Percentiles rank a stretch among this genome's conserved stretches.
These are phyloP conservation scores for Gastrophryne carolinensis DNA, from an alignment of 2,797 vertebrate genomes.

Conservation along the genomic window DNA sequence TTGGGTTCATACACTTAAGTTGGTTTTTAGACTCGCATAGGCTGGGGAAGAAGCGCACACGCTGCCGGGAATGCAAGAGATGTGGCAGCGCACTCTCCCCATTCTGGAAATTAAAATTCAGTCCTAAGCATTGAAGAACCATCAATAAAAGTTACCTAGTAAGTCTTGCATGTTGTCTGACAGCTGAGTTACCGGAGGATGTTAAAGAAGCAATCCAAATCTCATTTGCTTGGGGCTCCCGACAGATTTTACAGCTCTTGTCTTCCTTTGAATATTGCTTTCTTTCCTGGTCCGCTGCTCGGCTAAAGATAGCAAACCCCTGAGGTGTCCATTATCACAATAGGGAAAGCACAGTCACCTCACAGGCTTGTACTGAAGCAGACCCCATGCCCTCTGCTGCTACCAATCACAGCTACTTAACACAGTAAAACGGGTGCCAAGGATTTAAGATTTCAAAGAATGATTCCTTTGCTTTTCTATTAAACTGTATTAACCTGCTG, in stretches of 20 bases:
- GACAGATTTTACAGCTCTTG: conserved; percentile 26
- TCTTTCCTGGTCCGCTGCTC: conserved; percentile 48
- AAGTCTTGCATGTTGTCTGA: neutral
- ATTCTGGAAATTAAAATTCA: too few relatives aligned
- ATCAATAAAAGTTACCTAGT: neutral
- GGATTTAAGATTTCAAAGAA: neutral
- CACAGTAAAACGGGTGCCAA: conserved; percentile 5
- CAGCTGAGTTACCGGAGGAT: conserved; percentile 10
- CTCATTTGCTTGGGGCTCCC: conserved; percentile 31
- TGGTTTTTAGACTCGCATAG: too few relatives aligned
- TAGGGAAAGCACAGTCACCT: conserved; percentile 43
- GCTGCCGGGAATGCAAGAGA: too few relatives aligned
- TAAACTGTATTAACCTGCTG: neutral
- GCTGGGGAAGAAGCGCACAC: too few relatives aligned
- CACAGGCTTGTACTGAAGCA: conserved; percentile 26
- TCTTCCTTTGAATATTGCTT: conserved; percentile 41
- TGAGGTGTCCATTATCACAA: conserved; percentile 48
- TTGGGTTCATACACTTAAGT: too few relatives aligned
- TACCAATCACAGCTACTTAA: conserved; percentile 24
- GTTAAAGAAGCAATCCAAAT: conserved; percentile 22
- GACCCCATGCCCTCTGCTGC: conserved; percentile 2
- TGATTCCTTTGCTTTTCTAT: neutral
- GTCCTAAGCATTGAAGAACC: neutral
- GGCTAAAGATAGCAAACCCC: conserved; percentile 50
- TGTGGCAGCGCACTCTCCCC: too few relatives aligned